Evolutionary conservation across 35 echinoderm and acorn worm species (phyloP), one percentile per base, ranked within the genome.

Genomic region (Apostichopus californicus): DNA sequence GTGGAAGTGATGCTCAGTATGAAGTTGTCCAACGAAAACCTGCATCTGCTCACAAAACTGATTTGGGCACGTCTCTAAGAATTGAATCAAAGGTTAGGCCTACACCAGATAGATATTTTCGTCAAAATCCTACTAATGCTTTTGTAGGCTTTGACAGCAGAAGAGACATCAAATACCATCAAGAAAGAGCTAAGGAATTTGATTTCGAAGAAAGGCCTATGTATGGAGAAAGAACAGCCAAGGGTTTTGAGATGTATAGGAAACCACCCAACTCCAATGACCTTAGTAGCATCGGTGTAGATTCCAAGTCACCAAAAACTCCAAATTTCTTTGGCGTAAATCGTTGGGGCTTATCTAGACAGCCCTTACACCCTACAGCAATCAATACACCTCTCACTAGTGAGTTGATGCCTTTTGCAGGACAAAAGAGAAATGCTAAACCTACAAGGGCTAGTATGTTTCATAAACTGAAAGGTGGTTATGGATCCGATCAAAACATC

Each of bases 301-400:
- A 14, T 25, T 13, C 28, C 17, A 10, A 21, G 0, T 87, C 86
- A 66, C 83, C 83, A 21, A 55, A 80, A 21, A 12, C 83, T 21
- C 23, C 55, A 66, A 17, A 87, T 14, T 12, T 87, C 14, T 26
- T 87, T 21, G 86, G 86, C 6, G 59, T 87, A 21, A 64, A 87
- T 87, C 86, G 58, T 3, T 66, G 64, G 57, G 58, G 56, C 24
- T 59, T 87, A 22, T 87, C 86, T 20, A 57, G 86, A 87, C 57
- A 65, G 28, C 56, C 86, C 23, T 26, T 87, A 4, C 55, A 64
- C 14, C 86, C 57, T 25, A 71, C 86, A 18, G 86, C 57, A 15
- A 10, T 57, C 5, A 87, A 87, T 26, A 63, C 54, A 10, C 57
- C 57, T 10, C 55, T 22, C 10, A 26, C 17, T n/a, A 8, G 20